Conservation (phyloP, 2,113 vertebrate genomes). For the Sorex fumeus region DNA sequence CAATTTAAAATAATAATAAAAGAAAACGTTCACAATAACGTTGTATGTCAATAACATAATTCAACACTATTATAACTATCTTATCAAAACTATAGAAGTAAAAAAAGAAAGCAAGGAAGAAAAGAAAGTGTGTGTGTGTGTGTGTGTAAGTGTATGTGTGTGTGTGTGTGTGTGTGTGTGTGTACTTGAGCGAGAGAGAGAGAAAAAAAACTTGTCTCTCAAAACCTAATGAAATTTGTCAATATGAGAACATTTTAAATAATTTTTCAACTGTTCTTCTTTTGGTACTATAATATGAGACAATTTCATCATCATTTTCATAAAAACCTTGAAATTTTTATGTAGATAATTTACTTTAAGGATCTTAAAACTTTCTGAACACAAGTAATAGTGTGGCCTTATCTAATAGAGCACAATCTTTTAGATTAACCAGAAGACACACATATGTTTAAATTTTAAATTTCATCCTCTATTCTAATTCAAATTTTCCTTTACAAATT, state of each 20-base stretch:
- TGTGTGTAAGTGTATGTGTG: too few species aligned
- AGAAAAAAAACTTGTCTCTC: not conserved
- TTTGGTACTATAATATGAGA: not conserved
- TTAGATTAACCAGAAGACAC: conserved; percentile 17
- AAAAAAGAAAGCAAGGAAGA: not conserved
- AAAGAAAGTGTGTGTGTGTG: not conserved
- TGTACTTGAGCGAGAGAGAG: too few species aligned
- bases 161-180: too few species aligned
- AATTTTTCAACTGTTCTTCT: not conserved
- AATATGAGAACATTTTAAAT: not conserved
- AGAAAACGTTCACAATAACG: too few species aligned
- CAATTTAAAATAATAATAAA: not conserved
- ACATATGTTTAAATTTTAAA: conserved; percentile 55
- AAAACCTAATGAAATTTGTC: not conserved
- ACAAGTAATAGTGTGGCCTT: conserved; percentile 37
- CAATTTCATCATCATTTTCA: not conserved
- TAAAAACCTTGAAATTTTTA: conserved; percentile 12
- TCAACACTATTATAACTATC: too few species aligned
- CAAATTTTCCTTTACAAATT: conserved; percentile 45
- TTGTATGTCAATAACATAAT: too few species aligned
- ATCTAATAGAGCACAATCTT: conserved; percentile 3
- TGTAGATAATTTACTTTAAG: conserved; percentile 14
- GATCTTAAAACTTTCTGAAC: conserved; percentile 45
- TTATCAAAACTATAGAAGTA: not conserved
- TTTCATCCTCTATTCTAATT: conserved; percentile 12